Percentiles rank a stretch among this genome's conserved stretches.
These are phyloP conservation scores for Sphaeramia orbicularis DNA, from an alignment of 2,797 vertebrate genomes.

Conservation along the genomic window DNA sequence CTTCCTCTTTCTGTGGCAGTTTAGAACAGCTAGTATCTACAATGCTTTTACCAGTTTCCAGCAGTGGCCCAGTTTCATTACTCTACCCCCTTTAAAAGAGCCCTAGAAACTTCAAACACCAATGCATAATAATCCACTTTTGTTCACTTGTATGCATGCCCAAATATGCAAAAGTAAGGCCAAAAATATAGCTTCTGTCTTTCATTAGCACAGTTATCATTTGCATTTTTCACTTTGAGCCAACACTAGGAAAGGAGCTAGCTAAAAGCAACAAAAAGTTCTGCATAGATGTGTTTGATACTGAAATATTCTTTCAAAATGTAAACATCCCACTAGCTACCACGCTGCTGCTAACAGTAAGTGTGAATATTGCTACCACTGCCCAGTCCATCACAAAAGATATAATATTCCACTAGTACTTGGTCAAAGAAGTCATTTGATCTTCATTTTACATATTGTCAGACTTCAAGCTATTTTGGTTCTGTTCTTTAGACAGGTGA, in stretches of 20 bases:
- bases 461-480: neutral
- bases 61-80: neutral
- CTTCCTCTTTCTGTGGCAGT: neutral
- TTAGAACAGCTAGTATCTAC: neutral
- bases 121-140: neutral
- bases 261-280: neutral
- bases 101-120: neutral
- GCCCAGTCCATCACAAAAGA: neutral
- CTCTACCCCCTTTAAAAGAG: neutral
- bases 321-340: neutral
- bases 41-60: neutral
- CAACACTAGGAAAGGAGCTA: neutral
- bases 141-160: neutral
- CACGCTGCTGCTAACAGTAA: neutral
- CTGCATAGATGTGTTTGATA: neutral
- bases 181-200: neutral
- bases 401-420: neutral
- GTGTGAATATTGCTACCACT: neutral
- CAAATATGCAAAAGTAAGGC: neutral
- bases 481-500: neutral
- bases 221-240: neutral
- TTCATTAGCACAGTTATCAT: neutral
- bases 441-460: neutral
- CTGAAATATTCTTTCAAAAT: neutral
- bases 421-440: neutral